These are phyloP conservation scores for Magallana nippona DNA, from an alignment of 2,888 invertebrate species.

Conservation along the genomic window DNA sequence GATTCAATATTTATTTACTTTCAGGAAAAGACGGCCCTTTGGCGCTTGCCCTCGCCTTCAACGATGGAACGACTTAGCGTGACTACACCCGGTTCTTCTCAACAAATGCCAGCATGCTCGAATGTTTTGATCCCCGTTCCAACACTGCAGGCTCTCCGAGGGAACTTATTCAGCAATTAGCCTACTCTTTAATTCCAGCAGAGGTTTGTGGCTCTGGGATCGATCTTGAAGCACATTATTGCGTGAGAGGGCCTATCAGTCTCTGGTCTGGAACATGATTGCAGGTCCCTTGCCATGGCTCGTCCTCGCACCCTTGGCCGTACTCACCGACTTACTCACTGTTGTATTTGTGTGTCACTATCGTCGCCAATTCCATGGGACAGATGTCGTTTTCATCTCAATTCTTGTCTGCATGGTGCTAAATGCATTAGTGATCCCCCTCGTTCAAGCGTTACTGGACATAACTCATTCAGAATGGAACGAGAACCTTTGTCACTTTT, in stretches of 20 bases:
- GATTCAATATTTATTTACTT: constrained; percentile 13
- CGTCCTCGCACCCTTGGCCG: constrained; percentile 64
- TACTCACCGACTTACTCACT: constrained; percentile 64
- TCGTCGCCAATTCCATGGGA: constrained; percentile 67
- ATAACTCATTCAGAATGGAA: constrained; percentile 58
- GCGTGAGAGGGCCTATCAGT: background rate
- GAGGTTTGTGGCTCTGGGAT: constrained; percentile 21
- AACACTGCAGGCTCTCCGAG: background rate
- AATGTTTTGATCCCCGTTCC: background rate
- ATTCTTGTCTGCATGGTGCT: constrained; percentile 64
- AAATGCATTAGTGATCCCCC: constrained; percentile 62
- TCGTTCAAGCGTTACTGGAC: constrained; percentile 62
- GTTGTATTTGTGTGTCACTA: constrained; percentile 67
- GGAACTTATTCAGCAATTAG: constrained; percentile 30
- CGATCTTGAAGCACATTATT: constrained; percentile 24
- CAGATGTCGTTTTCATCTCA: constrained; percentile 68
- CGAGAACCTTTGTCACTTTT: constrained; percentile 59
- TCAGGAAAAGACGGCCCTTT: background rate
- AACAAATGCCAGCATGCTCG: constrained; percentile 20
- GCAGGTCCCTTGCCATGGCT: constrained; percentile 65
- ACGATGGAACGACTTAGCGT: background rate
- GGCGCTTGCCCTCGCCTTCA: background rate
- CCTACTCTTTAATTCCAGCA: constrained; percentile 7
- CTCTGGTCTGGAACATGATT: constrained; percentile 52
- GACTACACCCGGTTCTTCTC: background rate